Evolutionary conservation across 1,140 invertebrate genomes (phyloP).

Genomic region (Diachasma alloeum): DNA sequence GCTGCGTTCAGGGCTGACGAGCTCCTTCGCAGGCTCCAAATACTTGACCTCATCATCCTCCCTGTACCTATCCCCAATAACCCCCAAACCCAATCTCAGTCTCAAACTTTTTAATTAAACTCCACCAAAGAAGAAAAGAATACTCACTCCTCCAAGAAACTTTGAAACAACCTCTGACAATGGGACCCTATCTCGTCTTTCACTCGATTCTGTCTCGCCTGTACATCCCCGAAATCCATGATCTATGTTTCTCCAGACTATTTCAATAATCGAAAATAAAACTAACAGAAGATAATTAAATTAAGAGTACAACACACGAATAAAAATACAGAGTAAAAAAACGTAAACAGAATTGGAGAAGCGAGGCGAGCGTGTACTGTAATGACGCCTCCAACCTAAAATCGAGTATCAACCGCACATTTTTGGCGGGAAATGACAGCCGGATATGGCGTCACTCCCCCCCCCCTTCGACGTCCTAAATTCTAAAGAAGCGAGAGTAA

Average conservation of each 20-base stretch:
- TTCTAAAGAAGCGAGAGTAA: too few relatives aligned
- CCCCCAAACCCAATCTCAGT: neutral
- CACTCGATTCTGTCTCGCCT: conserved; percentile 56
- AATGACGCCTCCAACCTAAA: too few relatives aligned
- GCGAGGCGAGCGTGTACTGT: too few relatives aligned
- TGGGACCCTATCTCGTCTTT: conserved; percentile 89
- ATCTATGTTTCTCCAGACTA: neutral
- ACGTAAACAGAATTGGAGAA: too few relatives aligned
- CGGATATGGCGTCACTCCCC: too few relatives aligned
- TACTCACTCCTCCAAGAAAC: conserved; percentile 94
- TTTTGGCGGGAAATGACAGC: too few relatives aligned
- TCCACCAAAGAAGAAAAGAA: neutral
- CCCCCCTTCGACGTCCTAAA: too few relatives aligned
- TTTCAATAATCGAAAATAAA: too few relatives aligned
- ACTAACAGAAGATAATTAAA: too few relatives aligned
- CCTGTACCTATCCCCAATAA: conserved; percentile 70
- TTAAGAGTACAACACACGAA: too few relatives aligned
- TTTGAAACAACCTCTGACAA: conserved; percentile 95
- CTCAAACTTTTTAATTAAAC: neutral
- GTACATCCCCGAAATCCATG: conserved; percentile 38
- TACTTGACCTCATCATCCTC: conserved; percentile 91
- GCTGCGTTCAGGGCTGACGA: conserved; percentile 88
- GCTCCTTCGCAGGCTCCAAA: conserved; percentile 81
- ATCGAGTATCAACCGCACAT: too few relatives aligned
- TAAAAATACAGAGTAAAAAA: too few relatives aligned